A percentile compares a stretch with the other conserved stretches of the same genome.
These are phyloP conservation scores for Aporophyla lueneburgensis DNA, from an alignment of 2,888 invertebrate genomes.

Conservation along the genomic window DNA sequence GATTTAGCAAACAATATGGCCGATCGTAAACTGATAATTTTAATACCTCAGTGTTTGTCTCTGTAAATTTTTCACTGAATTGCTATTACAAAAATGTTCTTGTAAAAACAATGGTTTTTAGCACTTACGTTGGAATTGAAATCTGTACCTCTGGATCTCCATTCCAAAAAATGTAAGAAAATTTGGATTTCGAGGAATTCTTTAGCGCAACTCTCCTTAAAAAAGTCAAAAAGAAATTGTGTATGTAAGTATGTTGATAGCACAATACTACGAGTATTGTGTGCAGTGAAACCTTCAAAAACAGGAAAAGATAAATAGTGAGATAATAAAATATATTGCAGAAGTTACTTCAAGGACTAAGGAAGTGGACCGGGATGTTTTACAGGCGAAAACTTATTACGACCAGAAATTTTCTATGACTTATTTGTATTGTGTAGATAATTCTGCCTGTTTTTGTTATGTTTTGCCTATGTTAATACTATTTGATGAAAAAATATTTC, in stretches of 20 bases:
- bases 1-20: background rate
- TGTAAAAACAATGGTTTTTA: too few relatives aligned
- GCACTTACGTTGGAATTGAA: too few relatives aligned
- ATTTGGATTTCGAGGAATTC: too few relatives aligned
- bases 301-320: conserved; percentile 52
- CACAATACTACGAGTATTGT: too few relatives aligned
- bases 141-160: too few relatives aligned
- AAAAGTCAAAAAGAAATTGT: too few relatives aligned
- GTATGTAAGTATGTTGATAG: background rate
- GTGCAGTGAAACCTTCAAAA: conserved; percentile 33
- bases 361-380: conserved; percentile 25
- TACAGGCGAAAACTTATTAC: conserved; percentile 22
- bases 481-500: background rate
- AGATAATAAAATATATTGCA: conserved; percentile 57
- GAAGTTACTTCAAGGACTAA: conserved; percentile 38
- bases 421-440: conserved; percentile 18
- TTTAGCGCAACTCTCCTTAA: too few relatives aligned
- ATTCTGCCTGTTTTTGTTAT: background rate
- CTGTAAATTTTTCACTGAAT: background rate
- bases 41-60: background rate
- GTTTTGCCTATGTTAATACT: background rate
- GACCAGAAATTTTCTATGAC: conserved; percentile 24
- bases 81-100: background rate
- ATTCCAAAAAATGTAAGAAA: too few relatives aligned
- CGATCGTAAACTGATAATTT: background rate